These are phyloP conservation scores for Calyptomena viridis DNA, from an alignment of 2,113 vertebrate species.

Conservation along the genomic window DNA sequence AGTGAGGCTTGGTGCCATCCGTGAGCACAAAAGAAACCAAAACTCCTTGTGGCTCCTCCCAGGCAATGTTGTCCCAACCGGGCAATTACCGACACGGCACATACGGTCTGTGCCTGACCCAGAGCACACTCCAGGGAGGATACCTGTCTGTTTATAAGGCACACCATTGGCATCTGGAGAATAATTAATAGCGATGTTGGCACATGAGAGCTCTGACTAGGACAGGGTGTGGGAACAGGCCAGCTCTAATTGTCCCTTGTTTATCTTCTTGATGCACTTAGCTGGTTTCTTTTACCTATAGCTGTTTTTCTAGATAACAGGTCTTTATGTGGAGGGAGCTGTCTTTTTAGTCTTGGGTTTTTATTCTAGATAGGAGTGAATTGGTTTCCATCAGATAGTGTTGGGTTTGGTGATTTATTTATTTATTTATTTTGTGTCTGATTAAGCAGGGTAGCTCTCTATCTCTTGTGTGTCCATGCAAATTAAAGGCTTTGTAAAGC, in stretches of 20 bases:
- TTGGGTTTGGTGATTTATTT: neutral
- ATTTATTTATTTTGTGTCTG: neutral
- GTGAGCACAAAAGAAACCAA: neutral
- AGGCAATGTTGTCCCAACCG: neutral
- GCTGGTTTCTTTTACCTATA: conserved; percentile 11
- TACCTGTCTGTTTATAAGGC: conserved; percentile 24
- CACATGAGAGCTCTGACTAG: conserved; percentile 19
- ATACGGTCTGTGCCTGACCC: neutral
- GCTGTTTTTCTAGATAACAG: conserved; percentile 40
- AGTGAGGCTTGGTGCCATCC: neutral
- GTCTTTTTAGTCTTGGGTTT: neutral
- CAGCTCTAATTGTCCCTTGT: conserved; percentile 46
- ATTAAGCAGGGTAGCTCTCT: neutral
- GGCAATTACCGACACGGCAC: fast-evolving
- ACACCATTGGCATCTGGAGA: neutral
- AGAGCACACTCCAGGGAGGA: neutral
- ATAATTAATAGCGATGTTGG: conserved; percentile 34
- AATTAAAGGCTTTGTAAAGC: conserved; percentile 24
- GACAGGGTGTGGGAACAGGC: conserved; percentile 46
- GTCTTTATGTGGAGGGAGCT: neutral
- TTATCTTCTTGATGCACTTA: conserved; percentile 42
- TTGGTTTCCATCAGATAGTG: neutral
- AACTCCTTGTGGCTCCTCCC: neutral
- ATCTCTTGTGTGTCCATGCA: neutral
- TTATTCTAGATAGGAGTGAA: neutral